phyloP scores from a whole-genome alignment of 1,140 invertebrate species.

The Medauroidea extradentata region DNA sequence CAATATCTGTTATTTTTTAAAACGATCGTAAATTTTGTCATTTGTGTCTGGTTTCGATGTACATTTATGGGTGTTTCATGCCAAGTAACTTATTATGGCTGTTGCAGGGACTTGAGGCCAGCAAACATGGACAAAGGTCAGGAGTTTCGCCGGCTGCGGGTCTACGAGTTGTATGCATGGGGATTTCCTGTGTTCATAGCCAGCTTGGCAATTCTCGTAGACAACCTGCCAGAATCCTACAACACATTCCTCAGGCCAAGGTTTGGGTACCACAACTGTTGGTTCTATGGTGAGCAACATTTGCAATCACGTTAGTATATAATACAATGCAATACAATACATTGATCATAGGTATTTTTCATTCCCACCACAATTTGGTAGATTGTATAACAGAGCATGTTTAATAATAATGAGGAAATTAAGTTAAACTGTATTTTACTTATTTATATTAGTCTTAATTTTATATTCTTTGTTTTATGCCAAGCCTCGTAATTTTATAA shows the following conservation, averaged over 20 bases:
- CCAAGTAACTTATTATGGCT: no score
- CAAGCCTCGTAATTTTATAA: no score
- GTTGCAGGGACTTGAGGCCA: slow-evolving; percentile 71
- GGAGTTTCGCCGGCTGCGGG: slow-evolving; percentile 65
- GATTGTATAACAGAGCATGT: no score
- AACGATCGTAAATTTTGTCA: no score
- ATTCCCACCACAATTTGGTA: background rate
- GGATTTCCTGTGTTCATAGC: slow-evolving; percentile 69
- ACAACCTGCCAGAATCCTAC: slow-evolving; percentile 56
- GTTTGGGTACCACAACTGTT: slow-evolving; percentile 69
- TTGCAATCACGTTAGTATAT: background rate
- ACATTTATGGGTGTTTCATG: no score
- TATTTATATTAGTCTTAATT: no score
- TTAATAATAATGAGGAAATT: no score
- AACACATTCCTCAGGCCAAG: slow-evolving; percentile 60
- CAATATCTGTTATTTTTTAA: no score
- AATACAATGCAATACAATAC: background rate
- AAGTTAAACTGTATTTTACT: no score
- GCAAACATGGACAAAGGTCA: slow-evolving; percentile 76
- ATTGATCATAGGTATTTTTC: background rate
- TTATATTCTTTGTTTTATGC: no score
- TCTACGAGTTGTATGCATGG: slow-evolving; percentile 78
- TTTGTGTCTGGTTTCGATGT: no score
- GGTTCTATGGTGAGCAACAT: slow-evolving; percentile 69
- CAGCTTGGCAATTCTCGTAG: slow-evolving; percentile 62